Percentiles rank a stretch among this genome's conserved stretches.
Evolutionary conservation across 2,888 invertebrate species (phyloP).

Genomic region (Isotomurus palustris): DNA sequence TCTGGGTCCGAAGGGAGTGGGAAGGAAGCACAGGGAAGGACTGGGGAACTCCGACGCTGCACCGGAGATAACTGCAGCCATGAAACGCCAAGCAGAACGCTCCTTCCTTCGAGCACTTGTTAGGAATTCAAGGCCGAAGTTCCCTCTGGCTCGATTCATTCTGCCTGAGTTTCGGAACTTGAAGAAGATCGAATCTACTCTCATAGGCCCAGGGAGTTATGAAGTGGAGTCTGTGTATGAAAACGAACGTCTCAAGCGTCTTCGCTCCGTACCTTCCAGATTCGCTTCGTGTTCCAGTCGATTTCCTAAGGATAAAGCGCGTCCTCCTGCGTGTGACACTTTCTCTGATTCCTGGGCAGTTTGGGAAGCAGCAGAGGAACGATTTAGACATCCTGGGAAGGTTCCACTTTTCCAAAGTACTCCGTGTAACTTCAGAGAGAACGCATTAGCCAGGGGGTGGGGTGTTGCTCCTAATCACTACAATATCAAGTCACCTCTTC

Average conservation of each 20-base stretch:
- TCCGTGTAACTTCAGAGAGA: constrained; percentile 12
- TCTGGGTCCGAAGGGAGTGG: background rate
- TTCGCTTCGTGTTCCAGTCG: constrained; percentile 16
- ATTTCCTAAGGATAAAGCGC: constrained; percentile 21
- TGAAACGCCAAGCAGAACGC: constrained; percentile 17
- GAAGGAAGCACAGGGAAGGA: constrained; percentile 9
- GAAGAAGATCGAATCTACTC: constrained; percentile 12
- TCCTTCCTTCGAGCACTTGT: constrained; percentile 17
- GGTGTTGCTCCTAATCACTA: constrained; percentile 22
- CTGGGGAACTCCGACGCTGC: constrained; percentile 5
- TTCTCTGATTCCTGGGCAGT: constrained; percentile 13
- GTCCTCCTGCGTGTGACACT: background rate
- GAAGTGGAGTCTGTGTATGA: constrained; percentile 17
- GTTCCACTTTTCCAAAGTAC: constrained; percentile 21
- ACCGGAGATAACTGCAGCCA: constrained; percentile 17
- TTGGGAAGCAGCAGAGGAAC: constrained; percentile 13
- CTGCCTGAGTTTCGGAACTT: constrained; percentile 16
- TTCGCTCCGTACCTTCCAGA: constrained; percentile 9
- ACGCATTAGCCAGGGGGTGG: constrained; percentile 9
- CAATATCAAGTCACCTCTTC: constrained; percentile 24
- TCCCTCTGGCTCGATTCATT: constrained; percentile 24
- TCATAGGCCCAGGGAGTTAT: constrained; percentile 28
- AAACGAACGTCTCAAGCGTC: background rate
- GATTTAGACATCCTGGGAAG: constrained; percentile 17
- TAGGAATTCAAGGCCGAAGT: constrained; percentile 22